Base-by-base conservation (phyloP, 2,888 invertebrate species). In the Drosophila acutilabella region DNA sequence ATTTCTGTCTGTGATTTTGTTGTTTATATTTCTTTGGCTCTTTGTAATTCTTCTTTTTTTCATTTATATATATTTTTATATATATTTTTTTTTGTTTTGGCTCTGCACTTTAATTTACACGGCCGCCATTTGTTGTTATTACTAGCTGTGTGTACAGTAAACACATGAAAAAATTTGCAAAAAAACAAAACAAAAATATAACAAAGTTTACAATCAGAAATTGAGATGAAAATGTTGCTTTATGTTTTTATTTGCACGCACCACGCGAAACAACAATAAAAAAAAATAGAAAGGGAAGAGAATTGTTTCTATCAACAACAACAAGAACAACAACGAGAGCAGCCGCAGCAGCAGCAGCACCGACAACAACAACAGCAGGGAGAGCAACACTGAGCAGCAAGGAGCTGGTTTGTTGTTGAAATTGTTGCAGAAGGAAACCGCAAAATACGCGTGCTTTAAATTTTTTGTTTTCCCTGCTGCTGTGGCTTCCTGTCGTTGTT, bases 111-210 rank as follows among this genome's bases (percentile, higher is more conserved):
- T 45, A 64, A 54, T 66, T 69, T 57, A 45, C 60, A 57, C 56
- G 47, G 45, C 38, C 62, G 54, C 45, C 58, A 61, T 58, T 72
- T 66, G 47, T 59, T 64, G 30, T 58, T 48, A 54, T 52, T 52
- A 51, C 51, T 57, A 68, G 44, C 51, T 60, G 16, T 51, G 38
- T 56, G 40, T 54, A 58, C 59, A 45, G 65, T 52, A 42, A 57
- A 50, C 76, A 76, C 76, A 56, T 76, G 44, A 58, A 76, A 76
- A 75, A 75, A 72, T 52, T 64, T 48, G 54, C 57, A 54, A 68
- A 58, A 75, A 74, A 74, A 74, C 60, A 41, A 58, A 38, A n/a
- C 10, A 36, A 41, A 20, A 56, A 26, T 44, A 30, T 16, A 50
- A 50, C 47, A 54, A 40, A 53, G 36, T 36, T 36, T 36, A 36